Evolutionary conservation across 2,888 invertebrate species (phyloP), one percentile per base, ranked within the genome.

Genomic region (Conomelus anceps): DNA sequence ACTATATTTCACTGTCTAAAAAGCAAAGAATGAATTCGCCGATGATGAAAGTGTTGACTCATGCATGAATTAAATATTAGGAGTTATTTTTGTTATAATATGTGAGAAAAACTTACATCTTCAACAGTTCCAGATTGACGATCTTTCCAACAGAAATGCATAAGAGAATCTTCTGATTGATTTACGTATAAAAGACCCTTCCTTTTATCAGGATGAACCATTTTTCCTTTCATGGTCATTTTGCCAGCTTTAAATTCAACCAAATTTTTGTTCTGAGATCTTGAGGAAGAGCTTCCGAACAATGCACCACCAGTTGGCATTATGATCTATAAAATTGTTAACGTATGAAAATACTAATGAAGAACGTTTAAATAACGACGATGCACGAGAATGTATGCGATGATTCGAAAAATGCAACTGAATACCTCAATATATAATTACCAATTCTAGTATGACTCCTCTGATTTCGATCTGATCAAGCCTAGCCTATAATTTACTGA

Each of bases 121-220:
- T 99, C 99, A 17, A 98, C 97, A 91, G 96, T 96, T 89, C 98
- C 98, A 86, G 97, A 96, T 86, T 97, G 96, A 87, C 99, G 96
- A 94, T 99, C 99, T 94, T 99, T 99, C 99, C 99, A 99, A 93
- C 99, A 99, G 93, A 99, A 99, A 94, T 99, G 99, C 97, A 99
- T 99, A 89, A 99, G 94, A 0, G 98, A 98, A 93, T 99, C 99
- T 92, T 99, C 99, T 89, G 98, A 97, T 93, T 99, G 99, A 93
- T 98, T 98, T 89, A 99, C 96, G 93, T 98, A 99, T 20, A 99
- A 95, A 26, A 97, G 94, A 6, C 99, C 99, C 94, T 99, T 99
- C 92, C 99, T 96, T 91, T 97, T 97, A 93, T 99, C 99, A 1
- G 99, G 98, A 93, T 97, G 96, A 3, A 98, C 98, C 97, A 98